Percentiles rank a stretch among this genome's conserved stretches.
Conservation (phyloP, 2,797 vertebrate genomes). For the Phalanger gymnotis region DNA sequence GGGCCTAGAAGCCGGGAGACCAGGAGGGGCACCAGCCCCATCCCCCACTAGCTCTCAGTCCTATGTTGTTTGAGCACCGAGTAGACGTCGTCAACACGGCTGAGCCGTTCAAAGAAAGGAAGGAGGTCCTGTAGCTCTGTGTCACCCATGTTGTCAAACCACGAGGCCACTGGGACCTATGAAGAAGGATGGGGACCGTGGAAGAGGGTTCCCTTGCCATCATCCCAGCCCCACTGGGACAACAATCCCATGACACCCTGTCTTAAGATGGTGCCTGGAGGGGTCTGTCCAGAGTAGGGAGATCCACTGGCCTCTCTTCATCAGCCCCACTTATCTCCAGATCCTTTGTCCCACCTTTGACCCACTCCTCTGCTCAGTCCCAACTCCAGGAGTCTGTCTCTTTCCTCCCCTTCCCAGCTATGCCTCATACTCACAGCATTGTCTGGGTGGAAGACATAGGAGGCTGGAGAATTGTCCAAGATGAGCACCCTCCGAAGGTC, state of each 20-base stretch:
- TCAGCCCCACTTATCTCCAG: background rate
- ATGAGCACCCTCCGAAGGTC: constrained; percentile 96
- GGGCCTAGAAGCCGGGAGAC: background rate
- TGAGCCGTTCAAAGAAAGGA: constrained; percentile 98
- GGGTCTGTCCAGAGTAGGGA: background rate
- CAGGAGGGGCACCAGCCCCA: constrained; percentile 80
- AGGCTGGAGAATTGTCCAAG: constrained; percentile 97
- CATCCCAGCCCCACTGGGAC: background rate
- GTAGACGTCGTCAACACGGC: constrained; percentile 94
- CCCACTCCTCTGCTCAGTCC: background rate
- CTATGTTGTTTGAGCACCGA: constrained; percentile 93
- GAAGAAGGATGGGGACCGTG: background rate
- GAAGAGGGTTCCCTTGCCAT: accelerated
- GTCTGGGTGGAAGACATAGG: constrained; percentile 97
- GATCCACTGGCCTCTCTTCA: background rate
- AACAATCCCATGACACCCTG: background rate
- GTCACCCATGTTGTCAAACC: constrained; percentile 98
- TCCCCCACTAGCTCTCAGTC: constrained; percentile 91
- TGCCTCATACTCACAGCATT: constrained; percentile 89
- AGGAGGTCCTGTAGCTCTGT: constrained; percentile 96
- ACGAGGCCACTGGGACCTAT: constrained; percentile 96
- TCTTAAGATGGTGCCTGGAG: background rate
- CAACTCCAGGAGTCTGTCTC: background rate
- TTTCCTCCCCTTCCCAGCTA: background rate
- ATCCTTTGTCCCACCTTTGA: background rate